A percentile compares a stretch with the other conserved stretches of the same genome.
Evolutionary conservation across 2,888 invertebrate species (phyloP).

Genomic region (Tetragnatha montana): DNA sequence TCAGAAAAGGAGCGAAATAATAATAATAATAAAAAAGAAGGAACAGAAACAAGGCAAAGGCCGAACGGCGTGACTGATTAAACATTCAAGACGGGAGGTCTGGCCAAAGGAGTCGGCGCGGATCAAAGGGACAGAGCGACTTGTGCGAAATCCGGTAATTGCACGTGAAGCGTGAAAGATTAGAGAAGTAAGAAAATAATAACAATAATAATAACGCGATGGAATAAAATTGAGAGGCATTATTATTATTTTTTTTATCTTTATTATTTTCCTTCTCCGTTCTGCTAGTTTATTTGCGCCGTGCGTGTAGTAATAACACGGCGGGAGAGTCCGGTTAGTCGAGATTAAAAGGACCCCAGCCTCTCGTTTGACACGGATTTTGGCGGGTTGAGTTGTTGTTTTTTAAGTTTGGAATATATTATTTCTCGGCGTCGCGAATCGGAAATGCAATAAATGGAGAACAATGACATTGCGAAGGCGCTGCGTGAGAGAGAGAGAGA

Average conservation of each 20-base stretch:
- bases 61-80: constrained; percentile 61
- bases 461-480: too few relatives aligned
- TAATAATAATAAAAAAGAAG: constrained; percentile 34
- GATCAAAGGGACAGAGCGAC: constrained; percentile 19
- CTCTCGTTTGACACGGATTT: constrained; percentile 22
- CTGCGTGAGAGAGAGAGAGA: too few relatives aligned
- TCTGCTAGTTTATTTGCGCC: constrained; percentile 45
- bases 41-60: constrained; percentile 13
- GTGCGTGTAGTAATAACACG: constrained; percentile 45
- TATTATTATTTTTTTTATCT: constrained; percentile 29
- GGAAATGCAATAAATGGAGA: too few relatives aligned
- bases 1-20: constrained; percentile 6
- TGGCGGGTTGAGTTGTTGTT: too few relatives aligned
- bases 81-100: constrained; percentile 60
- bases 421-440: too few relatives aligned
- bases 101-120: constrained; percentile 21
- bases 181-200: constrained; percentile 37
- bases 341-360: constrained; percentile 22
- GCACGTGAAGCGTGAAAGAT: constrained; percentile 68
- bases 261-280: neutral
- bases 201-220: constrained; percentile 36
- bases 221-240: constrained; percentile 41
- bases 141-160: constrained; percentile 69
- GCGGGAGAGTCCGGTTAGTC: constrained; percentile 35
- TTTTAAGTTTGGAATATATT: too few relatives aligned